These are phyloP conservation scores for Drosophila acutilabella DNA, from an alignment of 2,888 invertebrate genomes.

Conservation along the genomic window DNA sequence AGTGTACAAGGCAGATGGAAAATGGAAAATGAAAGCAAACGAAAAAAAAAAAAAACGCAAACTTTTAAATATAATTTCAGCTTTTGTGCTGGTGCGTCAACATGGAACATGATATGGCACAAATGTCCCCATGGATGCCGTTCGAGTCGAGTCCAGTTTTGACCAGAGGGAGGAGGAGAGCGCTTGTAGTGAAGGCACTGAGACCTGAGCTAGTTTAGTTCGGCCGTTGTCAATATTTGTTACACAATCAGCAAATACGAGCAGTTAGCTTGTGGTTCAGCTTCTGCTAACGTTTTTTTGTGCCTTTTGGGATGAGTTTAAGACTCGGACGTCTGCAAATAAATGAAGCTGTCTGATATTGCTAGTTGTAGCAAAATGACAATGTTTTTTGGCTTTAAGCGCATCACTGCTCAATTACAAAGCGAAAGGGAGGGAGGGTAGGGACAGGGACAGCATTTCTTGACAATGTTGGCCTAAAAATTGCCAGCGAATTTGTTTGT, in stretches of 20 bases:
- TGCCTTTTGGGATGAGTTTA: constrained; percentile 14
- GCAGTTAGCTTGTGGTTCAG: constrained; percentile 44
- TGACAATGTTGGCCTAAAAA: constrained; percentile 24
- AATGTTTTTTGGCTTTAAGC: constrained; percentile 57
- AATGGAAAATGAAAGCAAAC: neutral
- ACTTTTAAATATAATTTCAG: constrained; percentile 79
- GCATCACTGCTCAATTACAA: constrained; percentile 47
- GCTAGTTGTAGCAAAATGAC: constrained; percentile 37
- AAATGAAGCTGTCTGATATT: constrained; percentile 43
- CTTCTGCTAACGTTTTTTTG: neutral
- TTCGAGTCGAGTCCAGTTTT: constrained; percentile 18
- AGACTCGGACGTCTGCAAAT: constrained; percentile 36
- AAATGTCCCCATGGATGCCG: constrained; percentile 57
- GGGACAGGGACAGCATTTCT: constrained; percentile 10
- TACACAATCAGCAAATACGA: constrained; percentile 74
- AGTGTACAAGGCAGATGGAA: constrained; percentile 6
- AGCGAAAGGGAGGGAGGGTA: neutral
- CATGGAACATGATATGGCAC: constrained; percentile 76
- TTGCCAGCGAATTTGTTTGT: constrained; percentile 32
- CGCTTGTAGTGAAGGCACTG: neutral
- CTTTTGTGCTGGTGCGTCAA: constrained; percentile 79
- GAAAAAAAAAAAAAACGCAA: constrained; percentile 33
- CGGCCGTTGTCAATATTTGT: constrained; percentile 74
- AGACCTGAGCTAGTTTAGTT: constrained; percentile 34
- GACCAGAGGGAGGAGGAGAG: neutral